Base-by-base conservation (phyloP, 2,113 vertebrate genomes). In the Poecile atricapillus region DNA sequence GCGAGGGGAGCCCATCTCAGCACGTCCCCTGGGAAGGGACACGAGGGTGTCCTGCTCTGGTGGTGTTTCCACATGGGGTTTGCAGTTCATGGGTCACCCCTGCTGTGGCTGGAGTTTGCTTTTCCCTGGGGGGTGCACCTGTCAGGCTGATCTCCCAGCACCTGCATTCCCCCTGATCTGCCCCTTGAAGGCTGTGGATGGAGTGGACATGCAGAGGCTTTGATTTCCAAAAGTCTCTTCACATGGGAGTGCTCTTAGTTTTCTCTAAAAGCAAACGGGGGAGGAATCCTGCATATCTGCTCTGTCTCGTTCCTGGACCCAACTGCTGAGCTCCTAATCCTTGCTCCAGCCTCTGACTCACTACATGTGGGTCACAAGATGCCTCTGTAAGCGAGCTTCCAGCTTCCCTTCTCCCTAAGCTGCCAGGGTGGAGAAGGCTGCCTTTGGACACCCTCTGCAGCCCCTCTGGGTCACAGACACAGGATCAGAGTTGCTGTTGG, bases 311-410 rank as follows among this genome's bases (percentile, higher is more conserved):
- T 83, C 59, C 76, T 90, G 92, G 79, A 89, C 74, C 58, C 0
- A 0, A 81, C 89, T 1, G 0, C 87, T 73, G 77, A 93, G 90
- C 89, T 95, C 81, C 76, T 97, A 95, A 97, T 96, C 92, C 93
- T 77, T 15, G 1, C 87, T 94, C 84, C 90, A 96, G 93, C 93
- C 89, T 75, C 83, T 96, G 93, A 95, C 83, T 97, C 92, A 95
- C 68, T 84, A 91, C 4, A 0, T 86, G 33, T 49, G 3, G 90
- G 94, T 93, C 89, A 96, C 96, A 93, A 89, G 95, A 92, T 86
- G 73, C 77, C 70, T 94, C 86, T 97, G 86, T 83, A 91, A 87
- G n/a, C 1, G 2, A 64, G 69, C 76, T 39, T 7, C 59, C 83
- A 84, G 90, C 68, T 80, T 86, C 83, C 68, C 76, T 20, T 64